Evolutionary conservation across 1,140 invertebrate species (phyloP), one percentile per base, ranked within the genome.

Genomic region (Propsilocerus akamusi): DNA sequence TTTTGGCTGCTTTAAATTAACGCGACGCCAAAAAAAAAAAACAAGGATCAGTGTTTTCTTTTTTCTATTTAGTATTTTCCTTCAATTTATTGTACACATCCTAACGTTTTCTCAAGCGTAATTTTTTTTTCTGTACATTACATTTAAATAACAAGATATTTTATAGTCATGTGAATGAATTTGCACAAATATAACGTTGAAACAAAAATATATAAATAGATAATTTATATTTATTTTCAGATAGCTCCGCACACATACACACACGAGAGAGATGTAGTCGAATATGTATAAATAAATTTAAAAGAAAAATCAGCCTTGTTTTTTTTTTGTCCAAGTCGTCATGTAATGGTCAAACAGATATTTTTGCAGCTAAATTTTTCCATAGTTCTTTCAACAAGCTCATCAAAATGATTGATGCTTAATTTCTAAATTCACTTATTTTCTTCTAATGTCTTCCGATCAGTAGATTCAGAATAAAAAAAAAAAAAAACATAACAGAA

Each of bases 181-280:
- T 41, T 41, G 34, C 34, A 41, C 34, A 41, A 41, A 41, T 41
- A 41, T 41, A 41, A 41, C 34, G 17, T 41, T 41, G 14, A 41
- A 41, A 41, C 22, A 20, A 41, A 41, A 20, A 41, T 41, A 37
- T 37, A 37, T 37, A n/a, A 20, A 7, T 41, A 7, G 14, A 8
- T 12, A 4, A 2, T 30, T 30, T 30, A 10, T 30, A 12, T 30
- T 30, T 30, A 30, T 30, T 30, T 12, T 30, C 14, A 41, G 34
- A 41, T 41, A 41, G 34, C 14, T 20, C n/a, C 17, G 17, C 14
- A 41, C 5, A 41, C 22, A 41, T 17, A 41, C 12, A 17, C 17
- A 6, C 17, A 41, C 17, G 17, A 41, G n/a, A 41, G 22, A 30
- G 11, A 30, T 12, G 14, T 30, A 30, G 11, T 12, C 14, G 28